These are phyloP conservation scores for Anguilla marmorata DNA, from an alignment of 2,797 vertebrate genomes.

Conservation along the genomic window DNA sequence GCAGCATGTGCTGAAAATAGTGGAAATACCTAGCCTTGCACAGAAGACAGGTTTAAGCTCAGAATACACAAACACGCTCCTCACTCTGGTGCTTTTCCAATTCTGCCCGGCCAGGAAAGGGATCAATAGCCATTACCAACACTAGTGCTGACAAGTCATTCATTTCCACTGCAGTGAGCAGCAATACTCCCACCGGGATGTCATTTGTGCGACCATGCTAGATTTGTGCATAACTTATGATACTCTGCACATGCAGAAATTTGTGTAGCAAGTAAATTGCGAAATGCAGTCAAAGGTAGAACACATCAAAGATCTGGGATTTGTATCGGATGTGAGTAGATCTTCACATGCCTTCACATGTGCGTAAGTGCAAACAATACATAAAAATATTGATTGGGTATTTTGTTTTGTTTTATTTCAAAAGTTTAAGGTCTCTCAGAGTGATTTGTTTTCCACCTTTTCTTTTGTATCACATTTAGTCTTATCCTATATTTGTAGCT, in stretches of 20 bases:
- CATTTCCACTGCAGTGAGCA: slow-evolving; percentile 49
- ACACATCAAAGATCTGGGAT: neutral
- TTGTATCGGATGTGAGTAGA: neutral
- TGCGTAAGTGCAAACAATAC: neutral
- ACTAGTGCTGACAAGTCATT: slow-evolving; percentile 51
- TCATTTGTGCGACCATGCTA: slow-evolving; percentile 9
- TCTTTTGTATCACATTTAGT: neutral
- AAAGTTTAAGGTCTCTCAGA: neutral
- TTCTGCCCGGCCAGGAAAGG: slow-evolving; percentile 12
- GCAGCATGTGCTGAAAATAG: neutral
- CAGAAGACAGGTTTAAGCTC: slow-evolving; percentile 20
- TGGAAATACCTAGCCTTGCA: neutral
- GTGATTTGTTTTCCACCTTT: neutral
- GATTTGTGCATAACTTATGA: slow-evolving; percentile 17
- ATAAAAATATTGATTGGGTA: neutral
- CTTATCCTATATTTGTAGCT: neutral
- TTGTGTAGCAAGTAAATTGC: neutral
- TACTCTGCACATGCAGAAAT: neutral
- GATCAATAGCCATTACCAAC: slow-evolving; percentile 60
- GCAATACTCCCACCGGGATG: neutral
- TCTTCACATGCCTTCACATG: neutral
- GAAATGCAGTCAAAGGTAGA: neutral
- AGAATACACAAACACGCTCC: slow-evolving; percentile 4
- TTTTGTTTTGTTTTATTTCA: neutral
- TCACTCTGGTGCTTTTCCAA: neutral